Evolutionary conservation across 2,797 vertebrate species (phyloP), one percentile per base, ranked within the genome.

Genomic region (Apogon talboti): DNA sequence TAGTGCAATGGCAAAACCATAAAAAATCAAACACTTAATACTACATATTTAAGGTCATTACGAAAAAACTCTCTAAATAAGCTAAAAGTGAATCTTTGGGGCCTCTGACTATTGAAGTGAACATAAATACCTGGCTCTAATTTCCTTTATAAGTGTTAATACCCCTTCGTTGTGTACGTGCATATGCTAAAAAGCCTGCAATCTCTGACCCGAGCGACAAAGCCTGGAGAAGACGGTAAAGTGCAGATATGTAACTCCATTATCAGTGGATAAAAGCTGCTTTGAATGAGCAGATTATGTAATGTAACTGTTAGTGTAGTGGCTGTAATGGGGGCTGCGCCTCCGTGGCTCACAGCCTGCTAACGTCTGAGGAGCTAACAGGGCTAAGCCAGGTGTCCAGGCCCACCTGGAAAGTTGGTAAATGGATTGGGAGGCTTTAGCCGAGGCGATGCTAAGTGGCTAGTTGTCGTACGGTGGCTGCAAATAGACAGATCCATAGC

Each of bases 321-420:
- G 62, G 40, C 1, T 49, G 60, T 75, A 66, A 71, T 53, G 57
- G 52, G 43, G 44, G 69, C 53, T 9, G 61, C 59, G 83, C 57
- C 67, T 73, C 64, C 58, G 85, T 71, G 67, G 81, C 76, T 78
- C 49, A 8, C 2, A 42, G 66, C 47, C 45, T 52, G 81, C 81
- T 85, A 76, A 18, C 65, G 42, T 40, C 42, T 58, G 0, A 6
- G 0, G 5, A 19, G 83, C 86, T 87, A 84, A 61, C 81, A 9
- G n/a, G 14, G 57, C 74, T 78, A 52, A 47, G 6, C 68, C 87
- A 83, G 86, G 87, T 84, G 86, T 56, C 43, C 42, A 14, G 86
- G 81, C 78, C 85, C 76, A 83, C 81, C 87, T 87, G 79, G 9
- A 43, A 72, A 70, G 63, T 66, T 55, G 48, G 37, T 45, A 7